A percentile compares a stretch with the other conserved stretches of the same genome.
Evolutionary conservation across 1,140 invertebrate species (phyloP).

Genomic region (Medauroidea extradentata): DNA sequence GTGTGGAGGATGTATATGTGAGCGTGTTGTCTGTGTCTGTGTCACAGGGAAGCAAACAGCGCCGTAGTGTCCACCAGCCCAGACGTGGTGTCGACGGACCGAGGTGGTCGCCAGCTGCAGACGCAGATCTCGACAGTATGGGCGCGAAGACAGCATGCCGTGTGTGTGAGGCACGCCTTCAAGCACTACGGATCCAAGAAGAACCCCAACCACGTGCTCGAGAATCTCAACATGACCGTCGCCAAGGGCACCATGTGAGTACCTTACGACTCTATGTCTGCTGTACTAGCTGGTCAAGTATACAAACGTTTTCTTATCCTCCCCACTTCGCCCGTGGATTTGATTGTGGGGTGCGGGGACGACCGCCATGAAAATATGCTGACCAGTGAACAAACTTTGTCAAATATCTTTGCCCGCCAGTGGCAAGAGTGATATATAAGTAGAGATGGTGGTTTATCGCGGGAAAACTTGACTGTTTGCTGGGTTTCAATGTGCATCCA

Average conservation of each 20-base stretch:
- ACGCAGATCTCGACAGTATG: constrained; percentile 8
- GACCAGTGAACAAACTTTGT: too few relatives aligned
- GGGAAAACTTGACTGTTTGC: too few relatives aligned
- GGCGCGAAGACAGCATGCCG: constrained; percentile 62
- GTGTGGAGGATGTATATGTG: not conserved
- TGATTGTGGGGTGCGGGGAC: too few relatives aligned
- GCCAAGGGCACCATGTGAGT: constrained; percentile 89
- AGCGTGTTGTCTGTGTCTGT: not conserved
- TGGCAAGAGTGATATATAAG: too few relatives aligned
- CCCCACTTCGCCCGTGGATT: too few relatives aligned
- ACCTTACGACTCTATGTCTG: too few relatives aligned
- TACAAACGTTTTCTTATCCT: not conserved
- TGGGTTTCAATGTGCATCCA: too few relatives aligned
- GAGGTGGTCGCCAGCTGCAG: constrained; percentile 1
- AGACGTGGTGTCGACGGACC: constrained; percentile 4
- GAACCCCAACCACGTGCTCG: constrained; percentile 74
- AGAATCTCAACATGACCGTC: constrained; percentile 85
- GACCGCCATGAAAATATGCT: too few relatives aligned
- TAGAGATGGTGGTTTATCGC: too few relatives aligned
- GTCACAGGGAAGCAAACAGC: constrained; percentile 8
- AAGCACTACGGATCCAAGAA: constrained; percentile 84
- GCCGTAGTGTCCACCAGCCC: not conserved
- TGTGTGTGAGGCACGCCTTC: constrained; percentile 76
- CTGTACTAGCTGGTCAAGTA: too few relatives aligned
- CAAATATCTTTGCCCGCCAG: too few relatives aligned